Conservation (phyloP, 2,888 invertebrate genomes). For the Drosophila flavopinicola region DNA sequence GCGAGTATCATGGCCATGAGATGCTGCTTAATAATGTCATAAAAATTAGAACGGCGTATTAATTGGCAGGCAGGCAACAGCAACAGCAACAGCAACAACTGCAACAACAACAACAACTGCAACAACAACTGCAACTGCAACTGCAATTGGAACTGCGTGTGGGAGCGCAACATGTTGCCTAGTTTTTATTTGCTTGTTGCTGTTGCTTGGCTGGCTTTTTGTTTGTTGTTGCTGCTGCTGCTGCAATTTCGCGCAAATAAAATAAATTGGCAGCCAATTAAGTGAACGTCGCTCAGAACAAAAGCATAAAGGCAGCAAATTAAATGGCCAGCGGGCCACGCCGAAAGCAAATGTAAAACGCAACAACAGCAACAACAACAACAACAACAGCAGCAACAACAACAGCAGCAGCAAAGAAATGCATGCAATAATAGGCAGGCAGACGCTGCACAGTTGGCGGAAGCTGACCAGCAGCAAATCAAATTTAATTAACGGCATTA, state of each 20-base stretch:
- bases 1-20: slow-evolving; percentile 62
- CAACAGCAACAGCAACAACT: slow-evolving; percentile 8
- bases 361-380: slow-evolving; percentile 8
- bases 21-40: slow-evolving; percentile 78
- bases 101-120: slow-evolving; percentile 2
- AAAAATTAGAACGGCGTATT: slow-evolving; percentile 80
- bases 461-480: slow-evolving; percentile 54
- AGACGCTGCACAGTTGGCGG: slow-evolving; percentile 41
- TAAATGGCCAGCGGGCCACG: slow-evolving; percentile 49
- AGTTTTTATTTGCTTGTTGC: slow-evolving; percentile 39
- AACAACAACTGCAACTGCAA: slow-evolving; percentile 20
- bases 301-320: slow-evolving; percentile 78
- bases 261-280: slow-evolving; percentile 79
- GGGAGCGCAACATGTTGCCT: slow-evolving; percentile 78
- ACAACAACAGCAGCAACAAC: not conserved
- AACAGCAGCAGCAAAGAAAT: slow-evolving; percentile 32
- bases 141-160: slow-evolving; percentile 63
- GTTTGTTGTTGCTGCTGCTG: slow-evolving; percentile 22
- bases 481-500: slow-evolving; percentile 66
- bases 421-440: slow-evolving; percentile 26
- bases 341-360: slow-evolving; percentile 2
- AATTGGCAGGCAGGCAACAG: slow-evolving; percentile 64
- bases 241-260: slow-evolving; percentile 78
- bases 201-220: slow-evolving; percentile 19
- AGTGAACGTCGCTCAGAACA: slow-evolving; percentile 72